phyloP scores from a whole-genome alignment of 2,888 invertebrate species.

The Isoperla grammatica region DNA sequence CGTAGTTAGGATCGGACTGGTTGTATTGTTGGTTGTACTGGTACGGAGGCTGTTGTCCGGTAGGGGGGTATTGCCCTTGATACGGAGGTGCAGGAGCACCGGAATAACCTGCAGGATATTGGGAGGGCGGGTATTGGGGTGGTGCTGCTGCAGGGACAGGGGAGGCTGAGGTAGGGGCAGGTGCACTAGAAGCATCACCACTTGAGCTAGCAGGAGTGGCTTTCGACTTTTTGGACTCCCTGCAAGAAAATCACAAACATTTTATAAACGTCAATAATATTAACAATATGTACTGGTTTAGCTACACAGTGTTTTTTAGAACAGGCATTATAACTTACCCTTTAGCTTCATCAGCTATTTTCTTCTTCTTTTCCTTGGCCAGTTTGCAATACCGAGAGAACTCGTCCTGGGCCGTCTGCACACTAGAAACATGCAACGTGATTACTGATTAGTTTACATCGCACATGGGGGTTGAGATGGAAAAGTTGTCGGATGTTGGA shows the following conservation, averaged over 20 bases:
- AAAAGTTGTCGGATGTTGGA: too few relatives aligned
- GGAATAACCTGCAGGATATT: constrained; percentile 22
- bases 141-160: constrained; percentile 17
- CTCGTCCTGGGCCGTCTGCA: constrained; percentile 60
- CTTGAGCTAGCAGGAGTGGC: constrained; percentile 2
- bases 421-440: constrained; percentile 38
- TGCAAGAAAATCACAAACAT: constrained; percentile 26
- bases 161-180: constrained; percentile 18
- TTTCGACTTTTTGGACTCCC: constrained; percentile 35
- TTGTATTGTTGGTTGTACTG: constrained; percentile 45
- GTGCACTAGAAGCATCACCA: constrained; percentile 7
- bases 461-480: too few relatives aligned
- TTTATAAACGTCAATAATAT: too few relatives aligned
- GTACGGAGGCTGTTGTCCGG: constrained; percentile 26
- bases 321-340: too few relatives aligned
- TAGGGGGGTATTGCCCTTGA: constrained; percentile 40
- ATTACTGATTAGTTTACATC: too few relatives aligned
- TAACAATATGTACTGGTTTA: too few relatives aligned
- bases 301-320: too few relatives aligned
- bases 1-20: constrained; percentile 51
- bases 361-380: constrained; percentile 61
- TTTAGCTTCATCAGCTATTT: constrained; percentile 53
- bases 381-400: constrained; percentile 54
- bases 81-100: constrained; percentile 42
- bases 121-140: constrained; percentile 25